phyloP scores from a whole-genome alignment of 2,888 invertebrate genomes.

The Pandemis heparana region DNA sequence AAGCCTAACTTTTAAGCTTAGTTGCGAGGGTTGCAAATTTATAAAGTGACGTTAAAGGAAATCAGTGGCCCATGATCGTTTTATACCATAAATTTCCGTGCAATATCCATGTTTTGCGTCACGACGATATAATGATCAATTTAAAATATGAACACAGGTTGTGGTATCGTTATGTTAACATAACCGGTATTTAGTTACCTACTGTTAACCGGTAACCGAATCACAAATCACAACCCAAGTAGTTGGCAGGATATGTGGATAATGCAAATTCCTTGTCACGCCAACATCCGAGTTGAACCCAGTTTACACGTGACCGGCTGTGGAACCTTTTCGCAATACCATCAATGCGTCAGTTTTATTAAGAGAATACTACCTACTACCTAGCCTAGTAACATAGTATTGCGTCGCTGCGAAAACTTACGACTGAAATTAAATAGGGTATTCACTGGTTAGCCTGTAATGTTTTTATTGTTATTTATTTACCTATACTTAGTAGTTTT shows the following conservation, averaged over 20 bases:
- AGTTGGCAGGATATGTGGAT: background rate
- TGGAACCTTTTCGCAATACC: background rate
- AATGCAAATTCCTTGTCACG: constrained; percentile 1
- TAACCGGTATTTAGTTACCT: constrained; percentile 28
- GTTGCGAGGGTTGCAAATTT: no score
- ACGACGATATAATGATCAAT: constrained; percentile 33
- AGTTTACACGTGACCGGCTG: background rate
- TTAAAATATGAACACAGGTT: constrained; percentile 29
- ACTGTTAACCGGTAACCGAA: background rate
- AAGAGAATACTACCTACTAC: no score
- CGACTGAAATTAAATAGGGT: no score
- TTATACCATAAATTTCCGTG: constrained; percentile 19
- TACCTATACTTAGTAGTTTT: no score
- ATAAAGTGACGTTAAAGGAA: background rate
- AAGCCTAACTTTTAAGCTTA: no score
- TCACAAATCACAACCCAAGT: background rate
- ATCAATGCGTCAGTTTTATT: background rate
- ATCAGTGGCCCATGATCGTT: background rate
- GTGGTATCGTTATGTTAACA: constrained; percentile 27
- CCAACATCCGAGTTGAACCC: background rate
- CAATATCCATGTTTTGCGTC: constrained; percentile 27
- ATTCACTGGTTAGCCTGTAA: no score
- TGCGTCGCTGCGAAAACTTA: no score
- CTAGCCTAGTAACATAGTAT: no score
- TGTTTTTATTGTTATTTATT: no score